Base-by-base conservation (phyloP, 2,888 invertebrate genomes). In the Cheilosia vernalis region DNA sequence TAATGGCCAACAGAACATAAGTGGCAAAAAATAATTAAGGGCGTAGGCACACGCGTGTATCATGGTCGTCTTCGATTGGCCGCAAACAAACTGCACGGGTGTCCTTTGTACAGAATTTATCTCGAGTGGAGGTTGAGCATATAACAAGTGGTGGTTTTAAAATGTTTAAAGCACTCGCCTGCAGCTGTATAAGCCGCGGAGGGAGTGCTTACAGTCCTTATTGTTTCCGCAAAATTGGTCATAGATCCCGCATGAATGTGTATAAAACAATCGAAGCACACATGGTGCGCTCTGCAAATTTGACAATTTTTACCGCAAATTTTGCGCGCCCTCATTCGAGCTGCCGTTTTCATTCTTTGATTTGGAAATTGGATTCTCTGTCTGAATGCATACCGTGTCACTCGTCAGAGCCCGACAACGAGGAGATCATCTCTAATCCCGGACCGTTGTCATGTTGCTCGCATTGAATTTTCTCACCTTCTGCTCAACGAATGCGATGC, bases 341-440 rank as follows among this genome's bases (percentile, higher is more conserved):
- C 47, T 67, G 42, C 17, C 66, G 63, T 37, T 37, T 40, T 10
- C 37, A 24, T 72, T 64, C 53, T 27, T 2, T 51, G 49, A 76
- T 63, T 70, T 76, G 61, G 76, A 81, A 85, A 85, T 85, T 85
- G 85, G 85, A 85, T 85, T 85, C 79, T 74, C 47, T 30, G 21
- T 44, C 53, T 67, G 47, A 40, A 72, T 78, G 58, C 66, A 64
- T 37, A 19, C 19, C 49, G 49, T 70, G 58, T 74, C 47, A 42
- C 27, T 30, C 30, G 30, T 2, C 30, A 30, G 47, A 37, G 37
- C 40, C 60, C 77, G 81, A 81, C 85, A 85, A 85, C 81, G 66
- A 81, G 66, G 55, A 85, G 85, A 81, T 85, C 85, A 85, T 85
- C 85, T 85, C 85, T 85, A 85, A 85, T 85, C 85, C 85, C 42